phyloP scores from a whole-genome alignment of 2,797 vertebrate species.

The Strix occidentalis region DNA sequence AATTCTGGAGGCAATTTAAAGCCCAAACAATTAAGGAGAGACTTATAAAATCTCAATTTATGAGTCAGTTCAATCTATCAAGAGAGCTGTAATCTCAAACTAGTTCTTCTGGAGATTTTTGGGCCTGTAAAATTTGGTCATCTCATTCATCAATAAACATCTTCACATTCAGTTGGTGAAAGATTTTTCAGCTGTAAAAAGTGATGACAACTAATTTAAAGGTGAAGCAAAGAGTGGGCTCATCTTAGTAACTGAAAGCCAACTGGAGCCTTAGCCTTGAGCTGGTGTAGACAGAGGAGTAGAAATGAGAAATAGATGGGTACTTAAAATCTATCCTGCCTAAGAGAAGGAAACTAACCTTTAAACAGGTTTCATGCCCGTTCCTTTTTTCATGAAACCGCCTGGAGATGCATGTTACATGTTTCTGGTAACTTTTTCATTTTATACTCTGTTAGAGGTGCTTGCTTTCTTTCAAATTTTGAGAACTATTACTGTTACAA shows the following conservation, averaged over 20 bases:
- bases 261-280: not conserved
- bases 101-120: not conserved
- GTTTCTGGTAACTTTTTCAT: not conserved
- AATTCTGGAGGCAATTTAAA: not conserved
- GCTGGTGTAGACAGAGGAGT: not conserved
- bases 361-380: conserved; percentile 15
- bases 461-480: not conserved
- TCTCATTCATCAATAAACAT: not conserved
- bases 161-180: not conserved
- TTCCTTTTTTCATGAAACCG: not conserved
- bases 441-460: not conserved
- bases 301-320: not conserved
- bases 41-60: not conserved
- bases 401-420: not conserved
- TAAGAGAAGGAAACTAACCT: conserved; percentile 30
- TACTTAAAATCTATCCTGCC: conserved; percentile 11
- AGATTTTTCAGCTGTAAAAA: not conserved
- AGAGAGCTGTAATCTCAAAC: not conserved
- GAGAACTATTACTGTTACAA: not conserved
- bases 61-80: not conserved
- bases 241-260: not conserved
- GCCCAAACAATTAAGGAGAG: not conserved
- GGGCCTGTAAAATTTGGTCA: not conserved
- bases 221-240: not conserved
- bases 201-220: not conserved